Evolutionary conservation across 2,888 invertebrate genomes (phyloP).

Genomic region (Pterostichus madidus): DNA sequence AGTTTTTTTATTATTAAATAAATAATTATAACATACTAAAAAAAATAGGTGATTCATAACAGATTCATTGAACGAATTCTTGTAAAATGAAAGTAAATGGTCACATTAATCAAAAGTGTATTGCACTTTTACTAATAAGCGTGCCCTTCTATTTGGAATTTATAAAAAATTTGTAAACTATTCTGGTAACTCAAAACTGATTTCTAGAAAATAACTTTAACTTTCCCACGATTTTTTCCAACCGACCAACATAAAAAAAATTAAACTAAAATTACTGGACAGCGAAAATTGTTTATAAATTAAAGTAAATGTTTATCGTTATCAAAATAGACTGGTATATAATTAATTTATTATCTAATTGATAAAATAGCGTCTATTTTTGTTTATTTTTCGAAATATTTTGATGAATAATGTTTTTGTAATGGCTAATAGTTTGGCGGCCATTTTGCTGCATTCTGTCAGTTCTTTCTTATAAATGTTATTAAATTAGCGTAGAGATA

Average conservation of each 20-base stretch:
- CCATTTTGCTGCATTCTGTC: conserved; percentile 69
- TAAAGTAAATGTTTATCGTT: conserved; percentile 11
- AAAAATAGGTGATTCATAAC: not conserved
- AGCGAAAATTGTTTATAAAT: conserved; percentile 32
- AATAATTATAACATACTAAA: not conserved
- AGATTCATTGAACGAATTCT: not conserved
- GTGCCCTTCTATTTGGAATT: conserved; percentile 56
- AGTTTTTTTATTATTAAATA: not conserved
- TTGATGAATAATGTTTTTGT: conserved; percentile 58
- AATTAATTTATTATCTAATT: not conserved
- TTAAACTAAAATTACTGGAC: conserved; percentile 10
- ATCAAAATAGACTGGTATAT: not conserved
- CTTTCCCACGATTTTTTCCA: conserved; percentile 62
- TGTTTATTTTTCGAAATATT: conserved; percentile 48
- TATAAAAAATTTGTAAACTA: conserved; percentile 43
- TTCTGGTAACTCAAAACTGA: conserved; percentile 50
- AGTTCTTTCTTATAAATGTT: conserved; percentile 68
- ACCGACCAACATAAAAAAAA: conserved; percentile 44
- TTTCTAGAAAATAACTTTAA: conserved; percentile 57
- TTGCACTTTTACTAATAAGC: conserved; percentile 54
- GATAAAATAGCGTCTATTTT: conserved; percentile 12
- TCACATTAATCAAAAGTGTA: conserved; percentile 59
- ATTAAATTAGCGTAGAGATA: conserved; percentile 66
- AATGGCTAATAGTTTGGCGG: conserved; percentile 66
- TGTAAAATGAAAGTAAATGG: conserved; percentile 10